phyloP scores from a whole-genome alignment of 2,113 vertebrate genomes.

The Rhagologus leucostigma region DNA sequence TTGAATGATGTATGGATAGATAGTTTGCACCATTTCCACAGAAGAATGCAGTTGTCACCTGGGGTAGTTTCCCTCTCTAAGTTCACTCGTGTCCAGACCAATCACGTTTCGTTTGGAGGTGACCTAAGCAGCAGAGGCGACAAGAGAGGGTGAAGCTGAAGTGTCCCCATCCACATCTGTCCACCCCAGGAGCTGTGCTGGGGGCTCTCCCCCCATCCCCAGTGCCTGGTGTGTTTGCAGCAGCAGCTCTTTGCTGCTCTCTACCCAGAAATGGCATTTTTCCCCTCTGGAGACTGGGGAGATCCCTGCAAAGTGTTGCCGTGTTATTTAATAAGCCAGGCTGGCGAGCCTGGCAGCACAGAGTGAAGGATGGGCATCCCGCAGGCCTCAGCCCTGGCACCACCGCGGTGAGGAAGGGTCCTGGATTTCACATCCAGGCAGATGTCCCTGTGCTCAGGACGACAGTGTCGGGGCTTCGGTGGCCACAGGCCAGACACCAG shows the following conservation, averaged over 20 bases:
- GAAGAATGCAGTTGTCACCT: not conserved
- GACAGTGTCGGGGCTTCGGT: not conserved
- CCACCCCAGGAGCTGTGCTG: accelerated
- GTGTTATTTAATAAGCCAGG: not conserved
- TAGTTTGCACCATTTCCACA: not conserved
- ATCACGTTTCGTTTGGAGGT: not conserved
- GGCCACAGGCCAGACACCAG: not conserved
- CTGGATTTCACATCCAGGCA: not conserved
- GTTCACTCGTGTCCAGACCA: not conserved
- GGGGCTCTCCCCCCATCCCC: not conserved
- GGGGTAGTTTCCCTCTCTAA: not conserved
- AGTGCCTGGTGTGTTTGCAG: accelerated
- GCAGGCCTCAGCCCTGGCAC: not conserved
- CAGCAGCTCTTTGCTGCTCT: not conserved
- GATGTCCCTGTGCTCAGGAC: accelerated
- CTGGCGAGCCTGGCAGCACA: not conserved
- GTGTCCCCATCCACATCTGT: too few relatives aligned
- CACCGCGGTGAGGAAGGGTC: accelerated
- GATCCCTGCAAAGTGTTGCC: not conserved
- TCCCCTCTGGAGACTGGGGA: not conserved
- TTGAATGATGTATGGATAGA: not conserved
- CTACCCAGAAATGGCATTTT: not conserved
- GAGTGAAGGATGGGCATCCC: not conserved
- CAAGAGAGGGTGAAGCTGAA: not conserved
- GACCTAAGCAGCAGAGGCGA: not conserved